These are phyloP conservation scores for Labeo rohita DNA, from an alignment of 2,113 vertebrate species.

Conservation along the genomic window DNA sequence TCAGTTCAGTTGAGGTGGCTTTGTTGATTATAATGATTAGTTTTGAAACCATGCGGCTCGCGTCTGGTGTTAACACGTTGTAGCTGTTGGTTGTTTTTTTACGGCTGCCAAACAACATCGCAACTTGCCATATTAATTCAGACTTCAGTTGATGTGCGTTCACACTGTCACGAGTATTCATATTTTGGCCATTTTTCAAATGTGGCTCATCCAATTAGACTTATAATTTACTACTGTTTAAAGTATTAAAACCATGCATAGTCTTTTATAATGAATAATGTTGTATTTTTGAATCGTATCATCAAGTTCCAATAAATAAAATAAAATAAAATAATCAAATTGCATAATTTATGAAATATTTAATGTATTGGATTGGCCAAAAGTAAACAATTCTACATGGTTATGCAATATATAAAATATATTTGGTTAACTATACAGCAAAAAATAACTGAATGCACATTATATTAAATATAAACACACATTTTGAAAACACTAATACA, in stretches of 20 bases:
- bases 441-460: neutral
- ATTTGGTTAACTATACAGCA: neutral
- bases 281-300: neutral
- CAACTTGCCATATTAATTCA: neutral
- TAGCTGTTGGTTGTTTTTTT: neutral
- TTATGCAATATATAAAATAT: neutral
- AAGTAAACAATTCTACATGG: too few species aligned
- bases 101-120: neutral
- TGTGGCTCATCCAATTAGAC: neutral
- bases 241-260: neutral
- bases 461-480: neutral
- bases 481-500: neutral
- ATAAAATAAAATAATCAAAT: neutral
- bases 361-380: neutral
- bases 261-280: neutral
- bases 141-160: conserved; percentile 4
- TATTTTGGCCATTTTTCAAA: neutral
- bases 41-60: neutral
- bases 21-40: conserved; percentile 11
- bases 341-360: neutral
- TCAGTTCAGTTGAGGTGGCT: conserved; percentile 5
- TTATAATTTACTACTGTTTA: neutral
- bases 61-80: neutral
- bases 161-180: neutral
- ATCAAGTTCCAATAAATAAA: neutral